Percentiles rank a stretch among this genome's conserved stretches.
These are phyloP conservation scores for Shargacucullia verbasci DNA, from an alignment of 2,888 invertebrate genomes.

Conservation along the genomic window DNA sequence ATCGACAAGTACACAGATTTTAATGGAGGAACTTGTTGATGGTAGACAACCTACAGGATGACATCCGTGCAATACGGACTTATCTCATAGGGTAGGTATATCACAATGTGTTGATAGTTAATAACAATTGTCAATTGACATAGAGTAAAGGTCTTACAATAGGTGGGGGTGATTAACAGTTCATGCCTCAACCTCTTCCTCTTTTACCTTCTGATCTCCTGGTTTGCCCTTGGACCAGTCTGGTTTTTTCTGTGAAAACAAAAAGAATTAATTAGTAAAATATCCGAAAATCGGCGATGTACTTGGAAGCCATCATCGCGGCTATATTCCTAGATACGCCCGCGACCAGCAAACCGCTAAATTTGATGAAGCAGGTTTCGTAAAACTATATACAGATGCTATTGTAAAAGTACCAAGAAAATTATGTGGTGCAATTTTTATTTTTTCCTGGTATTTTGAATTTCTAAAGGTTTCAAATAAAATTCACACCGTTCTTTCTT, in stretches of 20 bases:
- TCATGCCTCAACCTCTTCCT: constrained; percentile 95
- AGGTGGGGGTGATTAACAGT: constrained; percentile 77
- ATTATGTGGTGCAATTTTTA: constrained; percentile 52
- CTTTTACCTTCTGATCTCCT: constrained; percentile 96
- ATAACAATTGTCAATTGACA: constrained; percentile 75
- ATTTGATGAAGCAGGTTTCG: constrained; percentile 43
- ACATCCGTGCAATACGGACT: constrained; percentile 38
- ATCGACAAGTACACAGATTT: constrained; percentile 71
- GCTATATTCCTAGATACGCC: constrained; percentile 58
- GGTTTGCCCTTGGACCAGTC: constrained; percentile 98
- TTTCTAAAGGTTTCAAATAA: constrained; percentile 27
- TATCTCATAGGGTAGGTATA: constrained; percentile 63
- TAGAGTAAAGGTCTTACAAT: constrained; percentile 75
- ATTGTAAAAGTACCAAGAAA: constrained; percentile 33
- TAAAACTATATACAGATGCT: constrained; percentile 54
- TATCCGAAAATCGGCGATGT: constrained; percentile 4
- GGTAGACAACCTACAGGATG: constrained; percentile 55
- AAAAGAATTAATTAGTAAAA: constrained; percentile 33
- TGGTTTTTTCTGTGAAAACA: constrained; percentile 95
- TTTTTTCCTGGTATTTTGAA: neutral
- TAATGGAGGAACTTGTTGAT: constrained; percentile 65
- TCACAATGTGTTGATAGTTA: constrained; percentile 77
- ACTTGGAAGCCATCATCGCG: constrained; percentile 47
- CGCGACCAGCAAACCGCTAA: constrained; percentile 36
- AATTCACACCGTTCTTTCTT: constrained; percentile 39